Evolutionary conservation across 2,113 vertebrate species (phyloP).

Genomic region (Paratilapia polleni): DNA sequence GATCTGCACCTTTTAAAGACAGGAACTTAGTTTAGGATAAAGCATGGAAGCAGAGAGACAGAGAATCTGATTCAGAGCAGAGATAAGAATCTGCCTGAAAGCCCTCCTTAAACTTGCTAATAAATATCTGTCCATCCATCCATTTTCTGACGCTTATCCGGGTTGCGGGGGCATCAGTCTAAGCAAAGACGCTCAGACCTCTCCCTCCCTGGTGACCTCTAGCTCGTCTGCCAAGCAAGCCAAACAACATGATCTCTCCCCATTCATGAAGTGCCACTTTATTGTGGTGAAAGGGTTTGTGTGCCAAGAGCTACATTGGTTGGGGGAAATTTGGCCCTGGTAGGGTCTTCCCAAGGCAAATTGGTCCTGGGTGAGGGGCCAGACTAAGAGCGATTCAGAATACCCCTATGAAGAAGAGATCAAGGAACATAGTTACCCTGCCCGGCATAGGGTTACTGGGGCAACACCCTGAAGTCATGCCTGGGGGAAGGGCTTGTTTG

Average conservation of each 20-base stretch:
- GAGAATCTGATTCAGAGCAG: neutral
- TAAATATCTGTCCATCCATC: fast-evolving
- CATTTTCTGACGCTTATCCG: neutral
- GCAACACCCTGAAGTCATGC: too few relatives aligned
- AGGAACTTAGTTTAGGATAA: neutral
- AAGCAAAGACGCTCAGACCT: too few relatives aligned
- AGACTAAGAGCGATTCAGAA: neutral
- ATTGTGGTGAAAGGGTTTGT: neutral
- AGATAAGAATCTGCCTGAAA: too few relatives aligned
- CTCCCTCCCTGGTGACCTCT: too few relatives aligned
- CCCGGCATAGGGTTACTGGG: too few relatives aligned
- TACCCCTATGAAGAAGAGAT: fast-evolving
- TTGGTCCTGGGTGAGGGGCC: neutral
- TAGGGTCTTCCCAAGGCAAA: neutral
- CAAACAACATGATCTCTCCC: neutral
- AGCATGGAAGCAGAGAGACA: neutral
- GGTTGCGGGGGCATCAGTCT: fast-evolving
- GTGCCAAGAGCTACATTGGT: neutral
- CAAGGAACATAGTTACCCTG: fast-evolving
- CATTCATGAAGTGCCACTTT: fast-evolving
- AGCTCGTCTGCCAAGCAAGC: neutral
- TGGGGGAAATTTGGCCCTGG: neutral
- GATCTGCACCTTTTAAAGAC: fast-evolving
- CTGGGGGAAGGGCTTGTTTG: too few relatives aligned
- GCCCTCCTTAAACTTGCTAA: neutral